Base-by-base conservation (phyloP, 2,797 vertebrate genomes). In the Tangara arthus region DNA sequence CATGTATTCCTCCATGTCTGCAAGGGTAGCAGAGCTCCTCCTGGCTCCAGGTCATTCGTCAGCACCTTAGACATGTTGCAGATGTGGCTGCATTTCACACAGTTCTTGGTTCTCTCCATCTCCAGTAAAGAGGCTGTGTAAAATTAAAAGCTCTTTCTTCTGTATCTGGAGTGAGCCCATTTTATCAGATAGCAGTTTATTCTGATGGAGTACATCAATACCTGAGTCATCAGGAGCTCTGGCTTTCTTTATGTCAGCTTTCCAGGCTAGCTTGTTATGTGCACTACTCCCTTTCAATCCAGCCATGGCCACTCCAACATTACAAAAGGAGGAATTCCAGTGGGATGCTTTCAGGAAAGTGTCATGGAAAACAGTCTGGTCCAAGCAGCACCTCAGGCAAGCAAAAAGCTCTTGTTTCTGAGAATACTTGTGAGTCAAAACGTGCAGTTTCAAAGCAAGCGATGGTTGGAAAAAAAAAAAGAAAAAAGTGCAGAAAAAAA, bases 71-170 rank as follows among this genome's bases (percentile, higher is more conserved):
- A 71, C 27, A 8, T 8, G 27, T 65, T 1, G 3, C 46, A 83
- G n/a, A 57, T 44, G 15, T 55, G 35, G 50, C 70, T 39, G 44
- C 6, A 0, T 56, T 90, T 82, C 93, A 91, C 60, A 49, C 23
- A 59, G 26, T 47, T 82, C 64, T 53, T 49, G 30, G 12, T 35
- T 35, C 61, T 60, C 52, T 42, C 35, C 18, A 26, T 60, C 52
- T 79, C 30, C 44, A 66, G 24, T 22, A 37, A 72, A 59, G 18
- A 73, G 23, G 47, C 28, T 53, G 15, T 0, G 0, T 59, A 52
- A 94, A 91, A 92, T 80, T 57, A 83, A 95, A 94, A 92, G 80
- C 57, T 71, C 42, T 79, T 68, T n/a, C 49, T 75, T 85, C 76
- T 93, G 21, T 83, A 12, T 65, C 55, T 70, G 56, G 49, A 89